A percentile compares a stretch with the other conserved stretches of the same genome.
Evolutionary conservation across 2,113 vertebrate genomes (phyloP).

Genomic region (Ranitomeya imitator): DNA sequence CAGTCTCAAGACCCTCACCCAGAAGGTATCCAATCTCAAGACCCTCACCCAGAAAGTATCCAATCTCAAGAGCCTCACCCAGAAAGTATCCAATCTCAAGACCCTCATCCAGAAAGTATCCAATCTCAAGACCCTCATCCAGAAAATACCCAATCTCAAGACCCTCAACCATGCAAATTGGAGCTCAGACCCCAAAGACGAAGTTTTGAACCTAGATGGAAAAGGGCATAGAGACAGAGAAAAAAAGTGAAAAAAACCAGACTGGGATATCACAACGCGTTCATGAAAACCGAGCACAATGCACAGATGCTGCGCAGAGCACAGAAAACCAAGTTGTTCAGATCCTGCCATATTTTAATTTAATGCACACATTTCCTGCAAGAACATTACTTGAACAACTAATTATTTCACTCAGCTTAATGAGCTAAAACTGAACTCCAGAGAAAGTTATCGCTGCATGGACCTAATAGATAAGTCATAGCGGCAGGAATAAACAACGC

Average conservation of each 20-base stretch:
- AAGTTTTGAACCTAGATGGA: too few species aligned
- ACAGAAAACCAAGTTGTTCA: not conserved
- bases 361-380: slow-evolving; percentile 10
- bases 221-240: too few species aligned
- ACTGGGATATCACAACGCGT: not conserved
- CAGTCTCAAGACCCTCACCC: too few species aligned
- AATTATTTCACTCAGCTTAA: slow-evolving; percentile 28
- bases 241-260: not conserved
- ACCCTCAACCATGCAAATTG: too few species aligned
- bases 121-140: too few species aligned
- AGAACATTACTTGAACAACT: slow-evolving; percentile 42
- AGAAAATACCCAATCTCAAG: too few species aligned
- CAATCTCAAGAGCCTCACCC: too few species aligned
- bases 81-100: too few species aligned
- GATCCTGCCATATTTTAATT: slow-evolving; percentile 7
- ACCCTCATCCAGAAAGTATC: too few species aligned
- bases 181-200: too few species aligned
- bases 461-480: slow-evolving; percentile 2
- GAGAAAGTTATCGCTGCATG: slow-evolving; percentile 10
- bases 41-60: too few species aligned
- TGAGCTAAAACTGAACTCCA: slow-evolving; percentile 36
- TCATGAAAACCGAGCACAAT: not conserved
- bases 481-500: slow-evolving; percentile 24
- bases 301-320: not conserved
- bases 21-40: too few species aligned